These are phyloP conservation scores for Aphaenogaster rudis DNA, from an alignment of 1,140 invertebrate species.

Conservation along the genomic window DNA sequence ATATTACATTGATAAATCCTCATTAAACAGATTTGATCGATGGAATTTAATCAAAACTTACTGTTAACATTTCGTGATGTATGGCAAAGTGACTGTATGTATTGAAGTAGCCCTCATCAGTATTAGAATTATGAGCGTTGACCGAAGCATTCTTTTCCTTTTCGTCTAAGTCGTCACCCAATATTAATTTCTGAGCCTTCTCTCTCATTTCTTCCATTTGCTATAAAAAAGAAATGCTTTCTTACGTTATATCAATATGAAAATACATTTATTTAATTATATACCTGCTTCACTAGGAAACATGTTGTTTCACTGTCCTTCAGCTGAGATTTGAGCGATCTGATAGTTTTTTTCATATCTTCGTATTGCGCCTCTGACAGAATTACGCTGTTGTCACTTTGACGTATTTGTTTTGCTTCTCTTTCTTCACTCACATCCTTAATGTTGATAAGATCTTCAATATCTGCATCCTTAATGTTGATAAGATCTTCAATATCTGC, in stretches of 20 bases:
- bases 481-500: conserved; percentile 84
- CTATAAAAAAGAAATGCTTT: conserved; percentile 65
- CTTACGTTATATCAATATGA: neutral
- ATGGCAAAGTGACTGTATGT: conserved; percentile 99
- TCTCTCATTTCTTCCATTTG: conserved; percentile 85
- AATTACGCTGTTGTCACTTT: conserved; percentile 88
- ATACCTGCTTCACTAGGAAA: conserved; percentile 83
- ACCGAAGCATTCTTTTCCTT: conserved; percentile 76
- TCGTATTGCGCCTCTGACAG: conserved; percentile 89
- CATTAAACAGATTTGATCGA: conserved; percentile 13
- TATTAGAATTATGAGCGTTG: conserved; percentile 82
- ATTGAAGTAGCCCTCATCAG: conserved; percentile 95
- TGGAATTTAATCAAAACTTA: conserved; percentile 81
- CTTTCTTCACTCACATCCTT: conserved; percentile 80
- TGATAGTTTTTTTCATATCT: conserved; percentile 89
- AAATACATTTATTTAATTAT: conserved; percentile 7
- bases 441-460: conserved; percentile 78
- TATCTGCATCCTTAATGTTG: conserved; percentile 2
- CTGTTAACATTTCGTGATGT: conserved; percentile 97
- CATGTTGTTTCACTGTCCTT: conserved; percentile 82
- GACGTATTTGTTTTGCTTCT: conserved; percentile 80
- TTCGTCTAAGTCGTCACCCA: conserved; percentile 86
- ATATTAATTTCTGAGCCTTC: conserved; percentile 84
- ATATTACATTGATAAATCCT: neutral
- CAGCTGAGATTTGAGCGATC: conserved; percentile 83